Percentiles rank a stretch among this genome's conserved stretches.
phyloP scores from a whole-genome alignment of 2,888 invertebrate species.

The Nomada flava region DNA sequence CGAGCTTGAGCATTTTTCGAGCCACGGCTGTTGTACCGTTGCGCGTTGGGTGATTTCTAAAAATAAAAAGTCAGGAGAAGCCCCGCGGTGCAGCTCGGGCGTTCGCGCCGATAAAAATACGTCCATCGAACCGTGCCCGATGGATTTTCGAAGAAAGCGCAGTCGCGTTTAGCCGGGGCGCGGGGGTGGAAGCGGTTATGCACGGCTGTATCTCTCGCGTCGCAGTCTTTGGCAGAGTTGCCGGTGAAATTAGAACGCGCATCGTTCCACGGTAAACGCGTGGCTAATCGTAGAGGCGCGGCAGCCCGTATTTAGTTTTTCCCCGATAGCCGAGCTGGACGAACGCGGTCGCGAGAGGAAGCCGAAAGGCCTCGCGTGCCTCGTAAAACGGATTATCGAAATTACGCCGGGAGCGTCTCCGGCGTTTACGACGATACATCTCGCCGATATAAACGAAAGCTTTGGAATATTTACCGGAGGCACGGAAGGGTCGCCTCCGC shows the following conservation, averaged over 20 bases:
- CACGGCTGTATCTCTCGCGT: not conserved
- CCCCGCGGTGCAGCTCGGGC: slow-evolving; percentile 3
- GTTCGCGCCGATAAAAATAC: slow-evolving; percentile 40
- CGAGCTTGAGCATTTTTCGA: slow-evolving; percentile 31
- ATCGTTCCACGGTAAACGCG: slow-evolving; percentile 36
- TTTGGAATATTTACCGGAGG: slow-evolving; percentile 42
- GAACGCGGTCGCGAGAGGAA: not conserved
- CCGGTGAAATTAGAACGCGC: slow-evolving; percentile 51
- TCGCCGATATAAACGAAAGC: slow-evolving; percentile 37
- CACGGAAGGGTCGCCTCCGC: slow-evolving; percentile 51
- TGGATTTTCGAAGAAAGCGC: not conserved
- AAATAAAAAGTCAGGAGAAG: slow-evolving; percentile 46
- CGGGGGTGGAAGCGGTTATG: not conserved
- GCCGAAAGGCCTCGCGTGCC: not conserved
- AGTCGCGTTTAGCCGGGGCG: not conserved
- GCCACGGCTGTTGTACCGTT: slow-evolving; percentile 14
- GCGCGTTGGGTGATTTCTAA: slow-evolving; percentile 49
- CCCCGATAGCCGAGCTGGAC: not conserved
- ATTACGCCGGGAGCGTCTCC: slow-evolving; percentile 19
- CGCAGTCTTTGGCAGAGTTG: not conserved
- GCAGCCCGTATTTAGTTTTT: not conserved
- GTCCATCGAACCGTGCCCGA: slow-evolving; percentile 1
- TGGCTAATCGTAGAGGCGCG: slow-evolving; percentile 29
- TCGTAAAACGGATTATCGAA: slow-evolving; percentile 50
- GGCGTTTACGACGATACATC: slow-evolving; percentile 22